A percentile compares a stretch with the other conserved stretches of the same genome.
Conservation (phyloP, 2,888 invertebrate genomes). For the Kuschelorhynchus macadamiae region DNA sequence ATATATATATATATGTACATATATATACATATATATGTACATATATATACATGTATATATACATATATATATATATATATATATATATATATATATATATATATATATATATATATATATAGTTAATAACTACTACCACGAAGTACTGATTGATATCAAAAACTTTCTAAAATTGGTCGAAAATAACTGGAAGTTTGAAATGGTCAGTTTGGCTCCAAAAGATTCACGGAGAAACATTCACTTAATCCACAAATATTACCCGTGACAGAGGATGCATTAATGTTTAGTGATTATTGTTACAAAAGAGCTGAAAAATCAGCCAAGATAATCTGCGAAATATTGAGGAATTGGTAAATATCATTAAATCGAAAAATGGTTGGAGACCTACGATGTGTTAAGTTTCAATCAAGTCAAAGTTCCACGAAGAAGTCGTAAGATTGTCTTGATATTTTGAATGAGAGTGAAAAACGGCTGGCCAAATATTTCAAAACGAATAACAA, state of each 20-base stretch:
- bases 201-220: conserved; percentile 52
- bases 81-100: no score
- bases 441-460: conserved; percentile 44
- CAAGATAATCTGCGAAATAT: conserved; percentile 21
- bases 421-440: conserved; percentile 49
- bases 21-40: no score
- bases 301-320: conserved; percentile 44
- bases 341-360: conserved; percentile 52
- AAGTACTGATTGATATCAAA: conserved; percentile 45
- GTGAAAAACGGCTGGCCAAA: conserved; percentile 51
- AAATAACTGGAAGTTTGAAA: conserved; percentile 51
- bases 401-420: conserved; percentile 41
- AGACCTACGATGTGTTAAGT: conserved; percentile 55
- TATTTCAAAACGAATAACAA: conserved; percentile 49
- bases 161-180: conserved; percentile 47
- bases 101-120: no score
- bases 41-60: no score
- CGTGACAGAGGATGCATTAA: conserved; percentile 51
- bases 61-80: no score
- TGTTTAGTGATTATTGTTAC: conserved; percentile 48
- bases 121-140: conserved; percentile 38
- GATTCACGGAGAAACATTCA: conserved; percentile 52
- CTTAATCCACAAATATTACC: conserved; percentile 50
- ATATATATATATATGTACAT: no score
- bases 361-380: conserved; percentile 56